Evolutionary conservation across 2,113 vertebrate genomes (phyloP).

Genomic region (Gopherus evgoodei): DNA sequence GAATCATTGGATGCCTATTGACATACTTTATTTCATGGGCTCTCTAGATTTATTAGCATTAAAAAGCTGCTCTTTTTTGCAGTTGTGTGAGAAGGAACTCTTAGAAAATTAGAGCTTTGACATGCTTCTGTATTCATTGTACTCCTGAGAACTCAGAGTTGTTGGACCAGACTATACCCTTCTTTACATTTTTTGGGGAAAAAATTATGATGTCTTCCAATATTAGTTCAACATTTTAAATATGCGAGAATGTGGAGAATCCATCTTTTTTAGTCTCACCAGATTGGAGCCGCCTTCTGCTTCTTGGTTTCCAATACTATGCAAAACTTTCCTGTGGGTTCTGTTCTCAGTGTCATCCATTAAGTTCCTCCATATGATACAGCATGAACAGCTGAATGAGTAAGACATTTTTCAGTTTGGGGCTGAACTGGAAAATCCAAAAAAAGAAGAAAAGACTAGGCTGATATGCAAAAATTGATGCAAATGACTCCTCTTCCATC

Average conservation of each 20-base stretch:
- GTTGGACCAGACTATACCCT: background rate
- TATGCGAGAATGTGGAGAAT: background rate
- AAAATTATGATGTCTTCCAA: background rate
- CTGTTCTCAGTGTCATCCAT: background rate
- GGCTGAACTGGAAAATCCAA: background rate
- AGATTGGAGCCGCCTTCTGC: background rate
- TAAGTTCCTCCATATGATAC: background rate
- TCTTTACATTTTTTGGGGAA: background rate
- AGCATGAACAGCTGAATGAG: background rate
- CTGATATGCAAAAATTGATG: background rate
- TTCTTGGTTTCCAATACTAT: background rate
- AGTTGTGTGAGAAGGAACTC: background rate
- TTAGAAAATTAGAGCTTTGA: background rate
- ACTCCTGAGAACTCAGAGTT: background rate
- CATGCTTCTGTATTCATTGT: background rate
- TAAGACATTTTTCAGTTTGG: background rate
- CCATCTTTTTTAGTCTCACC: background rate
- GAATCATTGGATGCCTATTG: background rate
- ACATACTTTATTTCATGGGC: accelerated
- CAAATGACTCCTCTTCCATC: background rate
- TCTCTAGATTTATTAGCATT: background rate
- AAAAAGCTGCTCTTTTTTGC: background rate
- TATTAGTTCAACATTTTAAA: background rate
- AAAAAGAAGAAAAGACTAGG: background rate
- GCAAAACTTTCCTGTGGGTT: background rate